A percentile compares a stretch with the other conserved stretches of the same genome.
These are phyloP conservation scores for Nyleta sp. DNA, from an alignment of 2,888 invertebrate species.

Conservation along the genomic window DNA sequence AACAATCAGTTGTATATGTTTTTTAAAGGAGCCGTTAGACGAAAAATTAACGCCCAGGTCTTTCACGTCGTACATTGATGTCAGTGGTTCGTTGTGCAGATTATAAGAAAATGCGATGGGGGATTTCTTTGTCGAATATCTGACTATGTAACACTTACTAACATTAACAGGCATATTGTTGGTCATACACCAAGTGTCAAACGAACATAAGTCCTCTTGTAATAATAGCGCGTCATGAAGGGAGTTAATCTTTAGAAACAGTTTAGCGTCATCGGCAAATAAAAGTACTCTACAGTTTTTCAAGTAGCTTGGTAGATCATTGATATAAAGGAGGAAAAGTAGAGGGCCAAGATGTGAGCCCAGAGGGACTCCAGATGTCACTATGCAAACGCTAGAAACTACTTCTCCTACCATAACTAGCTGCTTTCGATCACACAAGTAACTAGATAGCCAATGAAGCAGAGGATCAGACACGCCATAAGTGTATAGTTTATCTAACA, in stretches of 20 bases:
- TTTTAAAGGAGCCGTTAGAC: neutral
- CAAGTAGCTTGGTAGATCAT: neutral
- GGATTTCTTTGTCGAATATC: neutral
- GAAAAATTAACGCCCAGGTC: neutral
- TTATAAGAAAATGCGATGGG: neutral
- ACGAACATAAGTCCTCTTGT: neutral
- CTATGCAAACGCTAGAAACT: neutral
- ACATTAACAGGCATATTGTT: neutral
- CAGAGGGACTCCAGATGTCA: neutral
- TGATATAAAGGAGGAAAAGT: neutral
- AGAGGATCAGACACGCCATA: slow-evolving; percentile 36
- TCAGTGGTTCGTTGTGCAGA: neutral
- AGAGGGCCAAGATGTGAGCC: slow-evolving; percentile 3
- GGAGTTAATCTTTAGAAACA: neutral
- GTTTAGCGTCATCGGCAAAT: neutral
- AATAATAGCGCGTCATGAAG: neutral
- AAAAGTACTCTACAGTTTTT: neutral
- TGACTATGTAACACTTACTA: neutral
- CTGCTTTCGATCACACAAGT: slow-evolving; percentile 26
- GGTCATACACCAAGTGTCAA: neutral
- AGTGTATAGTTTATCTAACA: slow-evolving; percentile 51
- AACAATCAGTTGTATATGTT: neutral
- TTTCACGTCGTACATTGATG: neutral
- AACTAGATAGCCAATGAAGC: slow-evolving; percentile 51
- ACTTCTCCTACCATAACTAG: slow-evolving; percentile 2